phyloP scores from a whole-genome alignment of 2,113 vertebrate species.

The Tragelaphus scriptus region DNA sequence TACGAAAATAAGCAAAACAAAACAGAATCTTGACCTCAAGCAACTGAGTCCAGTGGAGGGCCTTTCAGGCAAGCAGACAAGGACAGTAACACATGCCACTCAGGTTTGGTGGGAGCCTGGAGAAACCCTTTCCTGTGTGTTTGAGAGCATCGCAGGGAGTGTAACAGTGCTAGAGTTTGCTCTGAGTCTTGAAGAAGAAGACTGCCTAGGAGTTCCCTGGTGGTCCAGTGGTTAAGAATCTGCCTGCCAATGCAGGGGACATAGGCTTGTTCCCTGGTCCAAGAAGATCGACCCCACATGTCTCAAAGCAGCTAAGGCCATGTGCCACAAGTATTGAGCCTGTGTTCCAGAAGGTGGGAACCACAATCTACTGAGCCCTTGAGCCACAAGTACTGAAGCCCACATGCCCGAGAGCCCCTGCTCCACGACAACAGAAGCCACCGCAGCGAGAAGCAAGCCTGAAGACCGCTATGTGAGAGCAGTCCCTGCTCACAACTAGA shows the following conservation, averaged over 20 bases:
- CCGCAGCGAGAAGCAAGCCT: neutral
- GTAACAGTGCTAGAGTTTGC: neutral
- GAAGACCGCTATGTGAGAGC: rapidly evolving
- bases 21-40: neutral
- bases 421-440: neutral
- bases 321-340: neutral
- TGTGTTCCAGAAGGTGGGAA: neutral
- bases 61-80: neutral
- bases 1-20: neutral
- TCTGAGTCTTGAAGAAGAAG: neutral
- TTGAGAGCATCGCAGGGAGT: neutral
- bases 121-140: neutral
- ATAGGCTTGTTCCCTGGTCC: neutral
- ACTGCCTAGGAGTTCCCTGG: neutral
- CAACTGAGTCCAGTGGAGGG: neutral
- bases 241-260: neutral
- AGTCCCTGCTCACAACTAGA: neutral
- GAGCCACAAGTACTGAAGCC: neutral
- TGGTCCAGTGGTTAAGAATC: neutral
- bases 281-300: neutral
- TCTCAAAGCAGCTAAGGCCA: neutral
- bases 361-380: neutral
- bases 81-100: rapidly evolving
- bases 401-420: neutral
- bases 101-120: rapidly evolving